Base-by-base conservation (phyloP, 1,140 invertebrate genomes). In the Zaprionus davidi region DNA sequence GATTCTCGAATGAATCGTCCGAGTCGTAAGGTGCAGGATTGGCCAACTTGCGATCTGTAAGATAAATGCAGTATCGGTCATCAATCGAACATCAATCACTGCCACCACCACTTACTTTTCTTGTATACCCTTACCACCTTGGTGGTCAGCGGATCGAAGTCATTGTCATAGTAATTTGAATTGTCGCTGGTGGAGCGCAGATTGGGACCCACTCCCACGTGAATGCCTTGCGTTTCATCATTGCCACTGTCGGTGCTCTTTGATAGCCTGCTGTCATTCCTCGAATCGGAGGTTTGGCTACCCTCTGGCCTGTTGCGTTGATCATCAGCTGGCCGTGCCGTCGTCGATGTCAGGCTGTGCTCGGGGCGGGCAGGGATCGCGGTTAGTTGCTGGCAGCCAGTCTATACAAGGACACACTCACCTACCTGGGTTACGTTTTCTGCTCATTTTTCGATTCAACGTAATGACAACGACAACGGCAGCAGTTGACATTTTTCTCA, bases 401-500 rank as follows among this genome's bases (percentile, higher is more conserved):
- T 67, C 22, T 41, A 13, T 24, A 15, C 9, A 26, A 46, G 49
- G 34, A 44, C 62, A 75, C 44, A 80, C 81, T 88, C 58, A 90
- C 85, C 85, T 84, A 74, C 75, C 75, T 71, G 71, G 67, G 46
- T 63, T 81, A 76, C 57, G 59, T 79, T 81, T 78, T 68, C 73
- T 65, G 56, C 69, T 81, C 84, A 90, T 90, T 90, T 87, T 79
- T 81, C 63, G 51, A 81, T 64, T 84, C 69, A 2, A 12, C 46
- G 20, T n/a, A 17, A 46, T 12, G 20, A 51, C n/a, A 17, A 20
- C 41, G 41, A 17, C 20, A 4, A 51, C 46, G 36, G 55, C 26
- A 9, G 5, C n/a, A 31, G n/a, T 68, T 88, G 84, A 88, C 84
- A 88, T 88, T 80, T 90, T 90, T 90, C 78, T 71, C 84, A 90